Evolutionary conservation across 2,113 vertebrate species (phyloP), one percentile per base, ranked within the genome.

Genomic region (Leucoraja erinaceus): DNA sequence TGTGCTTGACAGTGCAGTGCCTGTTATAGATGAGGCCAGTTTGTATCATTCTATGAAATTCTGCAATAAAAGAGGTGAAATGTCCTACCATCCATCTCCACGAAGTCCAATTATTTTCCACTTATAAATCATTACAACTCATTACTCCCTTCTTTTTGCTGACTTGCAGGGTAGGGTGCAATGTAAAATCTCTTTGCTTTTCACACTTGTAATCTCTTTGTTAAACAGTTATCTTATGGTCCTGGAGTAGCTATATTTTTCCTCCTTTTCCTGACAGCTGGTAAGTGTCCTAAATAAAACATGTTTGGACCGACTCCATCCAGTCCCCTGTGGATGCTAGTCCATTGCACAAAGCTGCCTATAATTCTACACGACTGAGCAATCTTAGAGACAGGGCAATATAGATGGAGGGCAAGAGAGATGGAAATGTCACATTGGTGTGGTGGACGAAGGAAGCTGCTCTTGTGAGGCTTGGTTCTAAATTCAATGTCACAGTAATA

Each of bases 71-170:
- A 91, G 90, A 91, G 90, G 90, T 47, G 90, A 91, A 91, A 91
- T 91, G 90, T 91, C 90, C 66, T 72, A 72, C 90, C 90, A 91
- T 91, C 90, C 90, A 91, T 91, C 90, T 91, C 90, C 68, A 47
- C 33, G 90, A 91, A 91, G 63, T 91, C 90, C 90, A 91, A 91
- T 91, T 91, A 91, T 91, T 91, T 91, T 91, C 90, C 70, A 91
- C 90, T 91, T 91, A 91, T 91, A 91, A 91, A 91, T 91, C 90
- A 91, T 91, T 91, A 72, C 90, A 91, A 91, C 90, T 91, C 90
- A 91, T 91, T 91, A 91, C 90, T 91, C 68, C 90, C 68, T 68
- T 91, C 90, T 70, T 91, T 91, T 72, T 91, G 68, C 90, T 91
- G 90, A 91, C 90, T 91, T 16, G 90, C 66, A 6, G 90, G 90